Evolutionary conservation across 2,113 vertebrate genomes (phyloP).

Genomic region (Delphinapterus leucas): DNA sequence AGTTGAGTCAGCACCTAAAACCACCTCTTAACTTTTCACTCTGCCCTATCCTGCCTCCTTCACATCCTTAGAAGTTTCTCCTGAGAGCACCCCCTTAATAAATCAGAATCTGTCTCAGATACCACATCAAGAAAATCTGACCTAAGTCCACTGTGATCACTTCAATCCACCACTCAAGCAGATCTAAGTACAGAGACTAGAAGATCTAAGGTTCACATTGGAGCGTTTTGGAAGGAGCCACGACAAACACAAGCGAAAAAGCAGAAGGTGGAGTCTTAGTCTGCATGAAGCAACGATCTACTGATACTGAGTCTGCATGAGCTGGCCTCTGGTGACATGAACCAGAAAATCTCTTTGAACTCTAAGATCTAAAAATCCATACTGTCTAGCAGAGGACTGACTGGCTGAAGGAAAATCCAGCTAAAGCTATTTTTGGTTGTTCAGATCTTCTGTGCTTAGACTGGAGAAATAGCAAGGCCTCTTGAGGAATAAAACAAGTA

Average conservation of each 20-base stretch:
- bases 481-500: neutral
- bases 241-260: neutral
- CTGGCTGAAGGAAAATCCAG: neutral
- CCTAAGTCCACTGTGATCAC: neutral
- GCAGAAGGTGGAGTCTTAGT: neutral
- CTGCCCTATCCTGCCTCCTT: neutral
- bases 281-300: neutral
- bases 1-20: neutral
- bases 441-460: neutral
- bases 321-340: neutral
- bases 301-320: fast-evolving
- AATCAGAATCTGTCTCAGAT: neutral
- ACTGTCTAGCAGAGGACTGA: neutral
- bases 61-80: neutral
- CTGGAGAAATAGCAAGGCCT: neutral
- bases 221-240: neutral
- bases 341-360: constrained; percentile 5
- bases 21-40: no score
- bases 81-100: neutral
- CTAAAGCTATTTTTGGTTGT: neutral
- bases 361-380: neutral
- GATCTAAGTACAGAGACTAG: fast-evolving
- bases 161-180: neutral
- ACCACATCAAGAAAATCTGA: neutral
- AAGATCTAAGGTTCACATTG: fast-evolving